Percentiles rank a stretch among this genome's conserved stretches.
These are phyloP conservation scores for Oriolus oriolus DNA, from an alignment of 2,113 vertebrate species.

Conservation along the genomic window DNA sequence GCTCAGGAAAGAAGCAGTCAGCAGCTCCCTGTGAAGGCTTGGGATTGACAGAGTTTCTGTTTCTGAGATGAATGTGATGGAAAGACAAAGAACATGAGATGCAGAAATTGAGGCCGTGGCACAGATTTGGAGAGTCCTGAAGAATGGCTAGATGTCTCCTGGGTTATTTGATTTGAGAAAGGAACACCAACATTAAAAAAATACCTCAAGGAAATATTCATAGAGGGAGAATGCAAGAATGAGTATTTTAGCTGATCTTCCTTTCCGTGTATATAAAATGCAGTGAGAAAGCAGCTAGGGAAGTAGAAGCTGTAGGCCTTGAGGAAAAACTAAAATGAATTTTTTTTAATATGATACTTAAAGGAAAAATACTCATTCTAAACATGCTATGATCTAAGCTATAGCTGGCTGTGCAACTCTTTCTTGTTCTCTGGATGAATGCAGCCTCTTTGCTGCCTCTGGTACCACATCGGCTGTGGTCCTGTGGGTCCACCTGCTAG, in stretches of 20 bases:
- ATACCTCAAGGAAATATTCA: not conserved
- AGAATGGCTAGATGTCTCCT: not conserved
- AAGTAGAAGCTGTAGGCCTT: not conserved
- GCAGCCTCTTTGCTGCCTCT: not conserved
- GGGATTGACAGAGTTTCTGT: not conserved
- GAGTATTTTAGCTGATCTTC: not conserved
- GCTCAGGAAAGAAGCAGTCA: not conserved
- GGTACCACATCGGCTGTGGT: rapidly evolving
- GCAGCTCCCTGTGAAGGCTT: not conserved
- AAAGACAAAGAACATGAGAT: not conserved
- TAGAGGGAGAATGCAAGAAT: not conserved
- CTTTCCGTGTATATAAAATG: not conserved
- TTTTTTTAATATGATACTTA: not conserved
- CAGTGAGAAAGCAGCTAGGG: not conserved
- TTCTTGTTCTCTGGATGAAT: not conserved
- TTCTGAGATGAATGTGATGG: not conserved
- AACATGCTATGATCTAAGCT: not conserved
- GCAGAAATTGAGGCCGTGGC: not conserved
- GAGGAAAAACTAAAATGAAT: not conserved
- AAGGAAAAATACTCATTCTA: not conserved
- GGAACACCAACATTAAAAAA: not conserved
- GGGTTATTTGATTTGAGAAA: not conserved
- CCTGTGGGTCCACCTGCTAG: not conserved
- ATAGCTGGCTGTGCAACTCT: not conserved
- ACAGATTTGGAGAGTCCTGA: not conserved